These are phyloP conservation scores for Trogon surrucura DNA, from an alignment of 2,113 vertebrate genomes.

Conservation along the genomic window DNA sequence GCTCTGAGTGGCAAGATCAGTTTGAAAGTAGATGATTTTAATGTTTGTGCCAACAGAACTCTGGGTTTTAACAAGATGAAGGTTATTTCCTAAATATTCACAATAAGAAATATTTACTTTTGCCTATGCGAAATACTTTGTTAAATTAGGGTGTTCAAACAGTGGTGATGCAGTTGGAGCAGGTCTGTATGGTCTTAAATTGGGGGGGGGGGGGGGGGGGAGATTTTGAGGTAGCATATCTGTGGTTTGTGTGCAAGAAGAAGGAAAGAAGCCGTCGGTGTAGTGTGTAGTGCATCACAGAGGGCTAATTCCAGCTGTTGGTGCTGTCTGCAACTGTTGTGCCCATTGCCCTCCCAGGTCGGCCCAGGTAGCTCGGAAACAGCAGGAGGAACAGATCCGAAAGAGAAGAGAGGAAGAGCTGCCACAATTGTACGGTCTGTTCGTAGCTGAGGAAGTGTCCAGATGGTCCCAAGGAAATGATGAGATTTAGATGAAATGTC, in stretches of 20 bases:
- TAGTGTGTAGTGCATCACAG: accelerated
- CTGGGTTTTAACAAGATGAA: neutral
- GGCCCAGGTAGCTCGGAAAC: neutral
- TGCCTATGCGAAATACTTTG: neutral
- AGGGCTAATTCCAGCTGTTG: neutral
- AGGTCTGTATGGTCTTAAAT: neutral
- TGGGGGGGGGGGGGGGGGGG: too few species aligned
- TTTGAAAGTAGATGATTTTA: neutral
- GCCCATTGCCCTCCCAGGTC: neutral
- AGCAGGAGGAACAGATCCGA: neutral
- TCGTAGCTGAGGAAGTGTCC: neutral
- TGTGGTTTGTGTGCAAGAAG: neutral
- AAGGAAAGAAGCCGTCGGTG: neutral
- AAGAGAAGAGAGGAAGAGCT: neutral
- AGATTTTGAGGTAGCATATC: neutral
- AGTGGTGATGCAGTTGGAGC: neutral
- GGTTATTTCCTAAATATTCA: neutral
- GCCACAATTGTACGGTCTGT: neutral
- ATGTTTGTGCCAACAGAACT: neutral
- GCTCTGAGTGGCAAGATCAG: neutral
- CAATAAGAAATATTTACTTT: neutral
- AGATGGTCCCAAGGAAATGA: slow-evolving; percentile 25
- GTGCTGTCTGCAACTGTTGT: neutral
- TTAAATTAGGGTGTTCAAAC: neutral
- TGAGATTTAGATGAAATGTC: slow-evolving; percentile 37